Percentiles rank a stretch among this genome's conserved stretches.
These are phyloP conservation scores for Dicaeum eximium DNA, from an alignment of 2,113 vertebrate genomes.

Conservation along the genomic window DNA sequence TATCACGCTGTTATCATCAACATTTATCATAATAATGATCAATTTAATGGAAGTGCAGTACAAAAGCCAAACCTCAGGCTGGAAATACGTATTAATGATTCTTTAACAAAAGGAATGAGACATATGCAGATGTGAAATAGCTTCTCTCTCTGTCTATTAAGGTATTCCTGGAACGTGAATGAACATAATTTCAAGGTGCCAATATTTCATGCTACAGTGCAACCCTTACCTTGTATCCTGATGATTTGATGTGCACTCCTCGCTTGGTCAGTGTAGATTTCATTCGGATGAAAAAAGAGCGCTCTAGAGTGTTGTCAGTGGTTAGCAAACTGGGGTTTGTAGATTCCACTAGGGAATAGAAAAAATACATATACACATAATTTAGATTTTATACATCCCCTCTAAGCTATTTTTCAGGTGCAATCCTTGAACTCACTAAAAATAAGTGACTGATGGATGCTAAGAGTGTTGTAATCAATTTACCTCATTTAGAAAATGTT, in stretches of 20 bases:
- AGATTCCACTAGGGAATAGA: constrained; percentile 86
- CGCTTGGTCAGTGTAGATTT: constrained; percentile 98
- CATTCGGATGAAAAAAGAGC: constrained; percentile 98
- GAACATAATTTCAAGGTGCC: neutral
- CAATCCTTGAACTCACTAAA: constrained; percentile 72
- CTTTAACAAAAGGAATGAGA: neutral
- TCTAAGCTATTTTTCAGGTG: constrained; percentile 66
- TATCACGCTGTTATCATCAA: neutral
- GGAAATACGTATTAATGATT: neutral
- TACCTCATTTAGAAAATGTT: constrained; percentile 72
- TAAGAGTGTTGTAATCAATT: constrained; percentile 75
- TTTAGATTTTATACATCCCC: constrained; percentile 57
- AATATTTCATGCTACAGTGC: neutral
- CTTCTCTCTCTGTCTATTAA: neutral
- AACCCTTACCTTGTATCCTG: constrained; percentile 93
- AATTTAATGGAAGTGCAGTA: neutral
- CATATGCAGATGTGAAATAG: neutral
- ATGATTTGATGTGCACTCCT: constrained; percentile 99
- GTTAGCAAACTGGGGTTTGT: constrained; percentile 90
- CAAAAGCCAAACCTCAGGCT: neutral
- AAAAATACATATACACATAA: constrained; percentile 67
- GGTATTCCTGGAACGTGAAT: neutral
- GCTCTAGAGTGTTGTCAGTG: constrained; percentile 89
- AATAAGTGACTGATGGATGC: constrained; percentile 73
- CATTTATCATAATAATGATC: neutral